A percentile compares a stretch with the other conserved stretches of the same genome.
Evolutionary conservation across 2,113 vertebrate species (phyloP).

Genomic region (Quiscalus mexicanus): DNA sequence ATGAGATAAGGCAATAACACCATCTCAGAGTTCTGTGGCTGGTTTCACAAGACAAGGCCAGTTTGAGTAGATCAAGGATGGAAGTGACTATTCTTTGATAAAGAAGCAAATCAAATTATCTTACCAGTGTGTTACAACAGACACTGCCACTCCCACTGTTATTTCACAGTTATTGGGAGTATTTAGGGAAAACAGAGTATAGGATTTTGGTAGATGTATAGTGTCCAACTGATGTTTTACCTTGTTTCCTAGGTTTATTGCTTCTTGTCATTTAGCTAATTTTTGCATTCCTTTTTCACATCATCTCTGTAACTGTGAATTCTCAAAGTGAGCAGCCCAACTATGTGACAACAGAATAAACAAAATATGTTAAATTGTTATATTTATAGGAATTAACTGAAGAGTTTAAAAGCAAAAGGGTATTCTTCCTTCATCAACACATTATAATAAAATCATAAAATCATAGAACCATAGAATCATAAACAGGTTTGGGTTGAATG

Average conservation of each 20-base stretch:
- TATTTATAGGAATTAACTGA: background rate
- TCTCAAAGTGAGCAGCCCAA: background rate
- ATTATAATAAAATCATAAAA: background rate
- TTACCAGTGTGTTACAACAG: background rate
- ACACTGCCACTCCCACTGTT: background rate
- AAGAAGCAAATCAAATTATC: background rate
- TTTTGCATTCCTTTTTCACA: background rate
- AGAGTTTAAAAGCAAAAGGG: background rate
- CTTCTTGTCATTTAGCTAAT: background rate
- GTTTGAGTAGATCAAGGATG: background rate
- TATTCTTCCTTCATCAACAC: accelerated
- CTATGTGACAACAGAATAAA: background rate
- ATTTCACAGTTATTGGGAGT: background rate
- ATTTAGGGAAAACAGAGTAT: background rate
- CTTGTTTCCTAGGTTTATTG: background rate
- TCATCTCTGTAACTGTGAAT: background rate
- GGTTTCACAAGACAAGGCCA: background rate
- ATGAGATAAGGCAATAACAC: background rate
- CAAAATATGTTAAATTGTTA: background rate
- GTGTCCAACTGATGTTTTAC: background rate
- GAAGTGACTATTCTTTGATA: background rate
- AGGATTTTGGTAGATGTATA: background rate
- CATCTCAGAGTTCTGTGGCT: background rate
- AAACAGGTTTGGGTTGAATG: background rate
- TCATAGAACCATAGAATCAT: background rate